A percentile compares a stretch with the other conserved stretches of the same genome.
Evolutionary conservation across 2,113 vertebrate genomes (phyloP).

Genomic region (Limnothrissa miodon): DNA sequence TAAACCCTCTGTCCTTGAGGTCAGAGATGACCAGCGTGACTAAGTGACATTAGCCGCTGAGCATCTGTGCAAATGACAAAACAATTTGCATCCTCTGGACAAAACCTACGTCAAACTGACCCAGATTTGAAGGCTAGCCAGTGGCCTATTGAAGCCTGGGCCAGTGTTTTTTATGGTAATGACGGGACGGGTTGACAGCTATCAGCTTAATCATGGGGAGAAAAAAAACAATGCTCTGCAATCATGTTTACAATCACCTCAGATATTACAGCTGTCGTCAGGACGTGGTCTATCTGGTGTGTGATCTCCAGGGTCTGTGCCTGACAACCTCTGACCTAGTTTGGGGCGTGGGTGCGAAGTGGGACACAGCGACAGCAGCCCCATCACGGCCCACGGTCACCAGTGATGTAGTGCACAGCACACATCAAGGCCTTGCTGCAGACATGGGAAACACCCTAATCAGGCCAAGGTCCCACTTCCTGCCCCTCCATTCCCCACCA

Average conservation of each 20-base stretch:
- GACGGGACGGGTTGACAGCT: not conserved
- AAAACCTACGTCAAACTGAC: not conserved
- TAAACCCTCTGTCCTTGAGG: not conserved
- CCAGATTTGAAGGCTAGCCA: not conserved
- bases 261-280: not conserved
- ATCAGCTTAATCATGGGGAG: not conserved
- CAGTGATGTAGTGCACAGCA: not conserved
- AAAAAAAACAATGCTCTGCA: conserved; percentile 2
- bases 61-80: not conserved
- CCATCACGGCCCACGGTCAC: conserved; percentile 12
- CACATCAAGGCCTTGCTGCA: conserved; percentile 19
- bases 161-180: not conserved
- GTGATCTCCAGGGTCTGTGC: not conserved
- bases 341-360: not conserved
- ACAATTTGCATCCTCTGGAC: not conserved
- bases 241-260: not conserved
- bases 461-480: conserved; percentile 28
- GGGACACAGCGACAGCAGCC: not conserved
- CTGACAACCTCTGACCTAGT: not conserved
- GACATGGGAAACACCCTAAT: conserved; percentile 19
- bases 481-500: not conserved
- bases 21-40: not conserved
- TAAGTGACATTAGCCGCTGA: not conserved
- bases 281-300: not conserved
- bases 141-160: not conserved